Evolutionary conservation across 2,888 invertebrate genomes (phyloP).

Genomic region (Carcina quercana): DNA sequence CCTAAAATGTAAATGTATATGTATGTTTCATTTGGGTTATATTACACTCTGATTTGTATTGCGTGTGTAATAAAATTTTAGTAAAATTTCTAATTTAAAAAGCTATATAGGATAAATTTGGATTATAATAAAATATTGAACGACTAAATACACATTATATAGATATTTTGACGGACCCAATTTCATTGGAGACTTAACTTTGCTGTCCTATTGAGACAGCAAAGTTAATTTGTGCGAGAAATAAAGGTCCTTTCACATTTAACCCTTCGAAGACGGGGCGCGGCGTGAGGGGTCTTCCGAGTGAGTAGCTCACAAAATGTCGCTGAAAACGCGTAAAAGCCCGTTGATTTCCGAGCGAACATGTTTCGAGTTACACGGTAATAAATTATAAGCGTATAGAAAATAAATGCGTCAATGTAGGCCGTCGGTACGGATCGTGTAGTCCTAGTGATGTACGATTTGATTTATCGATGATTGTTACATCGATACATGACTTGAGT

Average conservation of each 20-base stretch:
- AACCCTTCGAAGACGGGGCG: constrained; percentile 28
- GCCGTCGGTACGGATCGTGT: constrained; percentile 24
- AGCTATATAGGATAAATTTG: too few relatives aligned
- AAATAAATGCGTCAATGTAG: constrained; percentile 56
- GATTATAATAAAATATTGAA: too few relatives aligned
- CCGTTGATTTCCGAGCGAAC: constrained; percentile 50
- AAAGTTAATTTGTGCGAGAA: constrained; percentile 7
- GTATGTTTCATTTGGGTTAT: too few relatives aligned
- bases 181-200: too few relatives aligned
- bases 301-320: constrained; percentile 37
- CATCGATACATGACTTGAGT: too few relatives aligned
- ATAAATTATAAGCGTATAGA: constrained; percentile 60
- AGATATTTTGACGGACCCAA: too few relatives aligned
- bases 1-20: too few relatives aligned
- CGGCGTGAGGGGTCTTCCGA: constrained; percentile 25
- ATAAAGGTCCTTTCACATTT: constrained; percentile 29
- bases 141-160: too few relatives aligned
- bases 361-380: constrained; percentile 52
- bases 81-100: too few relatives aligned
- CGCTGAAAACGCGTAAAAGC: constrained; percentile 45
- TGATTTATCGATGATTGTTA: constrained; percentile 58
- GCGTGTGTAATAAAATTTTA: too few relatives aligned
- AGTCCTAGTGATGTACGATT: constrained; percentile 38
- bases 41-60: too few relatives aligned
- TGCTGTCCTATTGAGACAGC: not conserved